Base-by-base conservation (phyloP, 2,113 vertebrate species). In the Callorhinus ursinus region DNA sequence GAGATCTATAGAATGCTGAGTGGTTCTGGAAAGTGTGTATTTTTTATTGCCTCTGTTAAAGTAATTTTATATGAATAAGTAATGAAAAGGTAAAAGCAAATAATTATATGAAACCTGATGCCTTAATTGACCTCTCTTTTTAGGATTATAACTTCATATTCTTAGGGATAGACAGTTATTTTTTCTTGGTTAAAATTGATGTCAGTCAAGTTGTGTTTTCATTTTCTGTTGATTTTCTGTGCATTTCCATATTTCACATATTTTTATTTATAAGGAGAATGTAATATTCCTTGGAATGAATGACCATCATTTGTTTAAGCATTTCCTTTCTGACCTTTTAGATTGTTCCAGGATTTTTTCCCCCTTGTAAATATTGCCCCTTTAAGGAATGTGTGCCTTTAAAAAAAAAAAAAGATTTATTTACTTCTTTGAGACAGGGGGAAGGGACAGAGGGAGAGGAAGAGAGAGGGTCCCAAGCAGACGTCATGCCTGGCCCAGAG, bases 191-290 rank as follows among this genome's bases (percentile, higher is more conserved):
- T 93, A 71, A 85, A 95, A 90, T 53, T 69, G 36, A 71, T 67
- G 55, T 79, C 33, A 61, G 8, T 65, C 46, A 94, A 36, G 86
- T 80, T 67, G 31, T 93, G 42, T 80, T 91, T 93, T 80, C 55
- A 61, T 42, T 94, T 88, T 94, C 14, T 83, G 11, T 90, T 49
- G 24, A 39, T 87, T 72, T 96, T 85, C 76, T 10, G 1, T 49
- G 19, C n/a, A 63, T 92, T 42, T 87, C 16, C 12, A 74, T 83
- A 80, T 65, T 72, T 55, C 7, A 84, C 11, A 55, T 72, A n/a
- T 71, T 96, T 93, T 94, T 91, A 97, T 88, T 84, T 88, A 7
- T 91, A 72, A 88, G 74, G 63, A 74, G 80, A 79, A 77, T 22
- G 2, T 57, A 83, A 53, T 82, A 39, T 55, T 79, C 14, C 46